Percentiles rank a stretch among this genome's conserved stretches.
Conservation (phyloP, 2,888 invertebrate genomes). For the Copidosoma aretas region DNA sequence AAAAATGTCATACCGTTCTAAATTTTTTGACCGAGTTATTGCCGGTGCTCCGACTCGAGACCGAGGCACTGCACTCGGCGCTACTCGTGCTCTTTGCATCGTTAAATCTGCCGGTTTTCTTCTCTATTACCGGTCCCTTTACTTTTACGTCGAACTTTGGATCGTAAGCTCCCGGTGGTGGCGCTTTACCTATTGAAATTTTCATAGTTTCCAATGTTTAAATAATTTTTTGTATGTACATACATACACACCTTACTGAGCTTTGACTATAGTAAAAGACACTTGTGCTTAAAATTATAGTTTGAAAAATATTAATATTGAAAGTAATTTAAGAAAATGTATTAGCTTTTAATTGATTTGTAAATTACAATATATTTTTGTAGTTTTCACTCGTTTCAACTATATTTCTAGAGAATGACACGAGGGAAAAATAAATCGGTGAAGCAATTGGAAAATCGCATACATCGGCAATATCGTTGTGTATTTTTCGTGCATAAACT, state of each 20-base stretch:
- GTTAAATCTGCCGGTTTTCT: slow-evolving; percentile 55
- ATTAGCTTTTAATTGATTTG: no score
- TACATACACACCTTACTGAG: no score
- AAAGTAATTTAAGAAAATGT: no score
- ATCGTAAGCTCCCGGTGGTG: slow-evolving; percentile 66
- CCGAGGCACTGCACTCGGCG: slow-evolving; percentile 53
- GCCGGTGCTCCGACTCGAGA: slow-evolving; percentile 43
- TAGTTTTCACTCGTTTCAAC: neutral
- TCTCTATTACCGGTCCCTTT: slow-evolving; percentile 43
- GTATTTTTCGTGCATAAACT: neutral
- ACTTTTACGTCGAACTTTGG: slow-evolving; percentile 62
- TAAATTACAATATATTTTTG: neutral
- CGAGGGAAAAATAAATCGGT: neutral
- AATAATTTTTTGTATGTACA: no score
- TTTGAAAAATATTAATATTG: no score
- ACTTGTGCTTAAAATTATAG: no score
- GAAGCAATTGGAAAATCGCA: neutral
- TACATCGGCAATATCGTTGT: neutral
- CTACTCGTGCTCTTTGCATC: slow-evolving; percentile 59
- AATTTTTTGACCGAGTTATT: slow-evolving; percentile 33
- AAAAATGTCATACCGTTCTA: slow-evolving; percentile 50
- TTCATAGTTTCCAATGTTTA: no score
- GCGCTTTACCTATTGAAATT: slow-evolving; percentile 60
- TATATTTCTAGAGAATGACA: neutral
- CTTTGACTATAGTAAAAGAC: no score